A percentile compares a stretch with the other conserved stretches of the same genome.
Conservation (phyloP, 23 tunicate genomes). For the Diplosoma virens region DNA sequence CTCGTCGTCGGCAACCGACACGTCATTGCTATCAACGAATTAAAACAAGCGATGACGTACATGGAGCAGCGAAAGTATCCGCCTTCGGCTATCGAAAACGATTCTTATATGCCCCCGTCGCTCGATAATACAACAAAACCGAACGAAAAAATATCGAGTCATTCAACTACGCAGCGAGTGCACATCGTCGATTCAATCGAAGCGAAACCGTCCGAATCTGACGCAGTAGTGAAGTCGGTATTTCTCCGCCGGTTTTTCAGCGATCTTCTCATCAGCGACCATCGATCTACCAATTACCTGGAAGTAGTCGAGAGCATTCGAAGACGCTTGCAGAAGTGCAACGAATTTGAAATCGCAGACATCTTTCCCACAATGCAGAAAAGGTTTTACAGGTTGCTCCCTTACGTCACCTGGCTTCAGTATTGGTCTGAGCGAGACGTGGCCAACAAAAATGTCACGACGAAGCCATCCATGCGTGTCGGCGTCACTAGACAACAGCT, state of each 20-base stretch:
- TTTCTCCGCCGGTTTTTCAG: neutral
- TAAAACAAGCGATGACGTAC: neutral
- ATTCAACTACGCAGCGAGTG: neutral
- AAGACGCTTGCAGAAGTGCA: neutral
- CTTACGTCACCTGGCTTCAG: slow-evolving; percentile 69
- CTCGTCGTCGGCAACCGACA: slow-evolving; percentile 37
- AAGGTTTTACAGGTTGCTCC: slow-evolving; percentile 41
- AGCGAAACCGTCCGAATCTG: neutral
- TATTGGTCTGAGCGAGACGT: slow-evolving; percentile 45
- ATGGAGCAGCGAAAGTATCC: neutral
- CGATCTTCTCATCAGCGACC: neutral
- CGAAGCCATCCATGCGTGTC: slow-evolving; percentile 48
- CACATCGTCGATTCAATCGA: neutral
- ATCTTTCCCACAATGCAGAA: slow-evolving; percentile 37
- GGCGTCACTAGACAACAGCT: slow-evolving; percentile 50
- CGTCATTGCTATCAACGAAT: slow-evolving; percentile 22
- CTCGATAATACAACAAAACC: neutral
- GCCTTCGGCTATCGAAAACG: neutral
- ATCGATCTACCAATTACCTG: neutral
- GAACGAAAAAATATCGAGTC: neutral
- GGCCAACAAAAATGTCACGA: neutral
- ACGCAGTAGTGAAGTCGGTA: too few relatives aligned
- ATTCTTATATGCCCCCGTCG: neutral
- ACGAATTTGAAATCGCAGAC: slow-evolving; percentile 1
- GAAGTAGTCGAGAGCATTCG: neutral